Base-by-base conservation (phyloP, 1,140 invertebrate species). In the Trachelipus rathkii region DNA sequence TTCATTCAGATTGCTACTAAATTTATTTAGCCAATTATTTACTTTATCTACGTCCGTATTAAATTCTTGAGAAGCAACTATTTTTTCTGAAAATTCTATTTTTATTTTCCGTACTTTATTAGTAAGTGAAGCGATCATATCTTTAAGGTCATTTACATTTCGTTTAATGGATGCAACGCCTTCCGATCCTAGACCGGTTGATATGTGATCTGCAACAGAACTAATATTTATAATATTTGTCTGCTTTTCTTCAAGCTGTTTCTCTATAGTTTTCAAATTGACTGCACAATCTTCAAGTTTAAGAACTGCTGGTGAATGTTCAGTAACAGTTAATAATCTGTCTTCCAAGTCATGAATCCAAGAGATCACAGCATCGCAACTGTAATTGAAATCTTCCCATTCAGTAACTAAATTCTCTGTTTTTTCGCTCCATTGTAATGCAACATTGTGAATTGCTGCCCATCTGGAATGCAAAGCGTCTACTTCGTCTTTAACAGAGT, bases 211-310 rank as follows among this genome's bases (percentile, higher is more conserved):
- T 60, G 90, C 91, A 75, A 88, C 89, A 84, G 95, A 92, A 6
- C 90, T 92, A 45, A 95, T 83, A 1, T 89, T 88, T 44, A 94
- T 92, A 10, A 95, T 84, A 84, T 93, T 92, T 0, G 91, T 90
- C 84, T 93, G 92, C 81, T 92, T 91, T 82, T 93, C 91, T 0
- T 91, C 92, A 79, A 94, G 89, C 82, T 92, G 91, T 84, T 93
- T 93, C 79, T 91, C 92, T 75, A 93, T 91, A 21, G 88, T 84
- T 81, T 92, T 89, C 19, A 94, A 85, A 84, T 92, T 90, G 75
- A 88, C 87, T 0, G 89, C 87, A 82, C 93, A 91, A 5, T 83
- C 85, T 43, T 79, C 77, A 11, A 81, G 72, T n/a, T 74, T 74
- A 10, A 81, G 44, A 23, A 81, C 74, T 23, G 77, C 77, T 19